Base-by-base conservation (phyloP, 2,888 invertebrate genomes). In the Plebejus argus region DNA sequence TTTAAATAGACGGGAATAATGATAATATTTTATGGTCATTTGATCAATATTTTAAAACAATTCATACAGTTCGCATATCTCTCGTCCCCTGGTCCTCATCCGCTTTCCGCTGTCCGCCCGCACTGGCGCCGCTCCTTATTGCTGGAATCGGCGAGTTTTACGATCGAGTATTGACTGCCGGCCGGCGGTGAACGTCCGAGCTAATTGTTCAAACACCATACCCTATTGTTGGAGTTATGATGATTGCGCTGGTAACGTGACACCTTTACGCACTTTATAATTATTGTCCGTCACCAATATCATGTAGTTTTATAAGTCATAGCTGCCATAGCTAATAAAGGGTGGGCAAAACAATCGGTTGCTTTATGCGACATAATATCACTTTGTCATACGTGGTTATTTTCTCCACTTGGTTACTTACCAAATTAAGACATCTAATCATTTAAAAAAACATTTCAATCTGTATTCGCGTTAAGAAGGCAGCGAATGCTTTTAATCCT, bases 141-240 rank as follows among this genome's bases (percentile, higher is more conserved):
- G 12, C 66, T 66, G 28, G 66, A 66, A 66, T 20, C 61, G 28
- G 66, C 66, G 20, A 28, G 66, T 33, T 66, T 66, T 66, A 66
- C 66, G 66, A 66, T 66, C 28, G 66, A 20, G 61, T 66, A 66
- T 66, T 18, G 66, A 66, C 66, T 66, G 28, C 66, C 61, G 61
- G 23, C 5, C 23, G 61, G 12, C 28, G 66, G 66, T 66, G 66
- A 66, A 66, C 66, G 66, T 28, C 66, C 66, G 66, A 5, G 66
- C 66, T 66, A 66, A 66, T 66, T 66, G 66, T 66, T 66, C 66
- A 33, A 66, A 66, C 66, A 3, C 66, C 66, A 18, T 53, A 18
- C 53, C 53, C 15, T 66, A 28, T 66, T 23, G 12, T 1, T 20
- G 61, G 61, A 33, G 28, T 66, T 66, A 66, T 66, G 28, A 66